Percentiles rank a stretch among this genome's conserved stretches.
Evolutionary conservation across 2,113 vertebrate species (phyloP).

Genomic region (rat (Rattus norvegicus)): GRCr8 NC_086035.1:51925501-51926000

Average conservation of each 20-base stretch:
- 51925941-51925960: slow-evolving; percentile 92
- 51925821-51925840: slow-evolving; percentile 88
- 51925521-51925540: neutral
- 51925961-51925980: slow-evolving; percentile 91
- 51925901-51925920: slow-evolving; percentile 93
- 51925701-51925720: slow-evolving; percentile 92
- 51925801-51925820: slow-evolving; percentile 93
- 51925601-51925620: slow-evolving; percentile 82
- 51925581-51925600: neutral
- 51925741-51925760: slow-evolving; percentile 92
- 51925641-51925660: slow-evolving; percentile 93
- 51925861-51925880: slow-evolving; percentile 89
- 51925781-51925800: slow-evolving; percentile 90
- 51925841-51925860: slow-evolving; percentile 89
- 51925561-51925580: neutral
- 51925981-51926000: slow-evolving; percentile 92
- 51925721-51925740: slow-evolving; percentile 92
- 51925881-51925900: slow-evolving; percentile 90
- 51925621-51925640: slow-evolving; percentile 92
- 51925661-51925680: slow-evolving; percentile 91
- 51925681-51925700: slow-evolving; percentile 84
- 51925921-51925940: slow-evolving; percentile 86
- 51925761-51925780: slow-evolving; percentile 87
- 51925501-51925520: neutral
- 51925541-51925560: neutral